These are phyloP conservation scores for Drosophila subquinaria DNA, from an alignment of 2,888 invertebrate genomes.

Conservation along the genomic window DNA sequence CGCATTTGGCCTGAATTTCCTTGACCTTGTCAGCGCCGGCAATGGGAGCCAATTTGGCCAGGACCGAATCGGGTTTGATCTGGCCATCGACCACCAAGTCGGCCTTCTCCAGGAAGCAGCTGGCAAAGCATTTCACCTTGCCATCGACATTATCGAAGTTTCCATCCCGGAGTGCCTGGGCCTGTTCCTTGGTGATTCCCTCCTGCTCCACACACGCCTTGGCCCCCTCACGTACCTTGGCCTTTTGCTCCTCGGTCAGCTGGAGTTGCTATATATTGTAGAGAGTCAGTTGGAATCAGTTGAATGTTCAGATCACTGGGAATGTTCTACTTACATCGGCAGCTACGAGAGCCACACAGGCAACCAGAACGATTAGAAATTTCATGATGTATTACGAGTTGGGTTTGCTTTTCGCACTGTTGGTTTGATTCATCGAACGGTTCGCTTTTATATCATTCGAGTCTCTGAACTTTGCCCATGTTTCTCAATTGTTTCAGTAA, in stretches of 20 bases:
- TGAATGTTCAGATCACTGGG: neutral
- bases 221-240: conserved; percentile 54
- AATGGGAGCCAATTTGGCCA: conserved; percentile 57
- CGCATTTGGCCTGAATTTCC: conserved; percentile 64
- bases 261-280: conserved; percentile 27
- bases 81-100: conserved; percentile 75
- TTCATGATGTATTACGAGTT: conserved; percentile 69
- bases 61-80: conserved; percentile 61
- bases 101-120: conserved; percentile 82
- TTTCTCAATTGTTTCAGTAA: conserved; percentile 33
- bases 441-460: conserved; percentile 69
- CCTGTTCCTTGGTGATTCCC: conserved; percentile 69
- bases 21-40: conserved; percentile 67
- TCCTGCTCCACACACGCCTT: conserved; percentile 70
- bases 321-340: conserved; percentile 66
- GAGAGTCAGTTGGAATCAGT: neutral
- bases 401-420: conserved; percentile 55
- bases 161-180: conserved; percentile 61
- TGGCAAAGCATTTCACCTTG: conserved; percentile 79
- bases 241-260: conserved; percentile 77
- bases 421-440: conserved; percentile 26
- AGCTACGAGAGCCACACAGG: conserved; percentile 57
- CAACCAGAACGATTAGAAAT: conserved; percentile 63
- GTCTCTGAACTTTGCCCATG: conserved; percentile 48
- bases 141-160: conserved; percentile 62